phyloP scores from a whole-genome alignment of 2,888 invertebrate genomes.

The Anthophora plumipes region DNA sequence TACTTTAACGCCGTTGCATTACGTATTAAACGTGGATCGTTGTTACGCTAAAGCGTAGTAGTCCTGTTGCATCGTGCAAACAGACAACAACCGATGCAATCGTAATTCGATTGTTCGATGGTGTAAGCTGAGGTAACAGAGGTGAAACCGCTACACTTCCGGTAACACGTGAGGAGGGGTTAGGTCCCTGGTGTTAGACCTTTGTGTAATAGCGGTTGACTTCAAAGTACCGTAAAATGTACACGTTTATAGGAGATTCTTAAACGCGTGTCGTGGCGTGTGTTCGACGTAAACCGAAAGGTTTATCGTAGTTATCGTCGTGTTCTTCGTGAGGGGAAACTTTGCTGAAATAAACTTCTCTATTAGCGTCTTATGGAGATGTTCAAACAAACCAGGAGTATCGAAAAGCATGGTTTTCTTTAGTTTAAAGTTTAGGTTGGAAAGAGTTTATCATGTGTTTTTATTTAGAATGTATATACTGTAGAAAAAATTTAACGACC shows the following conservation, averaged over 20 bases:
- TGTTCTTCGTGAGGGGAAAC: constrained; percentile 20
- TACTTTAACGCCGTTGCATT: constrained; percentile 29
- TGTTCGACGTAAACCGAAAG: constrained; percentile 16
- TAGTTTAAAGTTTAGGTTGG: not conserved
- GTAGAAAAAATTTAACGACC: constrained; percentile 3
- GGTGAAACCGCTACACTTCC: not conserved
- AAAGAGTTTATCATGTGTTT: constrained; percentile 46
- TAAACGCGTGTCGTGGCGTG: not conserved
- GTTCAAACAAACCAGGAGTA: constrained; percentile 39
- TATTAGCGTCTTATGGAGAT: constrained; percentile 53
- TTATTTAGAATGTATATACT: constrained; percentile 3
- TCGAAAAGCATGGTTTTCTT: constrained; percentile 48
- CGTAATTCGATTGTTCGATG: constrained; percentile 39
- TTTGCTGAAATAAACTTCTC: constrained; percentile 55
- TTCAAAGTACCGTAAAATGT: constrained; percentile 8
- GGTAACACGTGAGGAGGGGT: not conserved
- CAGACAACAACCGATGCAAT: not conserved
- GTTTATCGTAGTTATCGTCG: constrained; percentile 28
- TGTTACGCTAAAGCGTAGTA: not conserved
- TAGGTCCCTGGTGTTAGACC: not conserved
- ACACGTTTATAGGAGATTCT: not conserved
- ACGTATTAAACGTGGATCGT: constrained; percentile 39
- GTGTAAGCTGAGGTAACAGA: not conserved
- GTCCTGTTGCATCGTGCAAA: constrained; percentile 7
- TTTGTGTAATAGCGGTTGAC: not conserved